A percentile compares a stretch with the other conserved stretches of the same genome.
These are phyloP conservation scores for Lithophane semibrunnea DNA, from an alignment of 2,888 invertebrate species.

Conservation along the genomic window DNA sequence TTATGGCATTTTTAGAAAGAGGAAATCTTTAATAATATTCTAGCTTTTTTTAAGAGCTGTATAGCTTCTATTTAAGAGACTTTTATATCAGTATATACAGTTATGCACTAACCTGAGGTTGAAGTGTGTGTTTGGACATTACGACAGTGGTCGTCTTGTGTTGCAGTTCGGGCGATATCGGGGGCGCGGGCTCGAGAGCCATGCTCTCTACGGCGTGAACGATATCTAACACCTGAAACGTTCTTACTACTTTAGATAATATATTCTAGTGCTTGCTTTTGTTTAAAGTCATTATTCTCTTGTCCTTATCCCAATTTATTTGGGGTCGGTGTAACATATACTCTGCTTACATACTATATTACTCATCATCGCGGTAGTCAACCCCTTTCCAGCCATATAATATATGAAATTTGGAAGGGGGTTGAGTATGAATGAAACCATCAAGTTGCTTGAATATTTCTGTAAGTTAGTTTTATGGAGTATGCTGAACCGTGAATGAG, in stretches of 20 bases:
- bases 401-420: background rate
- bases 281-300: background rate
- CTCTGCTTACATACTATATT: background rate
- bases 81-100: conserved; percentile 10
- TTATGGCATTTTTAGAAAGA: conserved; percentile 16
- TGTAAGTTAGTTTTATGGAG: background rate
- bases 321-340: background rate
- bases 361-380: background rate
- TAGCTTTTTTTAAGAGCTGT: background rate
- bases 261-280: background rate
- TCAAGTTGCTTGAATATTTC: background rate
- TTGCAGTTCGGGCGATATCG: conserved; percentile 94
- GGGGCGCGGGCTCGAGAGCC: conserved; percentile 92
- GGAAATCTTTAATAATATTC: background rate
- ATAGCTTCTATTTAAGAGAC: conserved; percentile 21
- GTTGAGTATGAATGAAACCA: background rate
- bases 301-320: background rate
- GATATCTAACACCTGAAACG: conserved; percentile 94
- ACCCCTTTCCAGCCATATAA: background rate
- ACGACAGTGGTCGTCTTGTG: conserved; percentile 97
- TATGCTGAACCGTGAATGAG: background rate
- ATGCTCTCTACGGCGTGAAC: conserved; percentile 97
- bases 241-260: background rate
- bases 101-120: conserved; percentile 91
- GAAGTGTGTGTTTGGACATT: conserved; percentile 97